Base-by-base conservation (phyloP, 2,888 invertebrate genomes). In the Sarcophaga variegata region DNA sequence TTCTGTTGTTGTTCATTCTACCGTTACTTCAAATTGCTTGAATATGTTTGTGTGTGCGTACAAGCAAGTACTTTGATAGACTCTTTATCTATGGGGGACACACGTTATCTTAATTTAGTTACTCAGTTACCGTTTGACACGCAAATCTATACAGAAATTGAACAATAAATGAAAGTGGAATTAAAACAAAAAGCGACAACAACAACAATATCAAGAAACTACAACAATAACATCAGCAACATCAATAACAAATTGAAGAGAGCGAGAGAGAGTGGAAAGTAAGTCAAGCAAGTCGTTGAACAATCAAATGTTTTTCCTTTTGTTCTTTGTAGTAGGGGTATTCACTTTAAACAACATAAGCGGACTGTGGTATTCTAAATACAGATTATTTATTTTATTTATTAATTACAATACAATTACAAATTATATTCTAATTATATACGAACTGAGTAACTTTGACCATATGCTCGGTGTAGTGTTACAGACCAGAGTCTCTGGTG, bases 71-170 rank as follows among this genome's bases (percentile, higher is more conserved):
- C 80, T 63, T 67, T 67, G 69, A 72, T 59, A 72, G 62, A 27
- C 12, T 72, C 47, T 69, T 86, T 83, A 86, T 81, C 83, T 69
- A 63, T 12, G 54, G 59, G 69, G 77, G 37, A 10, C 37, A 37
- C 37, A 37, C 76, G 83, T 80, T 86, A 83, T 86, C 86, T 83
- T 86, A 83, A 83, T 86, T 86, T 81, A 69, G 80, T 77, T 60
- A 74, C 74, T 81, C 80, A 81, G 83, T 81, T 69, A 83, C 71
- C 67, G 25, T 83, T 86, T 86, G 86, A 74, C 86, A 86, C 80
- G 86, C 86, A 86, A 86, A 77, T 83, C 76, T 81, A 63, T 74
- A 47, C 22, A 59, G 27, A 10, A 66, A 25, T 59, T 62, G 4
- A 12, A 37, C 45, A 47, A 78, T 27, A 77, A 60, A 77, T 66